Conservation (phyloP, 1,140 invertebrate species). For the Zophobas morio region DNA sequence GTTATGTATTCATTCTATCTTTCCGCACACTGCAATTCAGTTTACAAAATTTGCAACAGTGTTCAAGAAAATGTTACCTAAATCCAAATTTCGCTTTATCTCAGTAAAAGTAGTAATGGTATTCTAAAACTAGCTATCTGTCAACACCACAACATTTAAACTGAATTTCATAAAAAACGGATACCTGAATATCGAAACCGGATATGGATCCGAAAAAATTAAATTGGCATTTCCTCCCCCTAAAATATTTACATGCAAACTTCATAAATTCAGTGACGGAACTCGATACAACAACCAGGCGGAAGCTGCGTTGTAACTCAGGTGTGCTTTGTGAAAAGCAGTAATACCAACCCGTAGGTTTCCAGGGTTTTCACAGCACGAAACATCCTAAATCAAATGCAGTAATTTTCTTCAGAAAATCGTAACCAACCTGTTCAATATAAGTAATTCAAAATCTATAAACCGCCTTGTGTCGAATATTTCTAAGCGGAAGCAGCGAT, state of each 20-base stretch:
- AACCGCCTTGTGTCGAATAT: slow-evolving; percentile 12
- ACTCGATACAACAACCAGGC: slow-evolving; percentile 18
- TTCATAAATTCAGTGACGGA: slow-evolving; percentile 29
- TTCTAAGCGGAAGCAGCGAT: slow-evolving; percentile 35
- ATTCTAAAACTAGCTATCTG: no score
- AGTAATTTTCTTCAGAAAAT: slow-evolving; percentile 33
- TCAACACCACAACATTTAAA: no score
- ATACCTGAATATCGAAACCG: slow-evolving; percentile 6
- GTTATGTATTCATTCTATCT: slow-evolving; percentile 11
- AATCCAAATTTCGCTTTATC: not conserved
- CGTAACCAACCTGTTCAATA: slow-evolving; percentile 18
- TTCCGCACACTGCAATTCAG: not conserved
- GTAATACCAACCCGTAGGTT: not conserved
- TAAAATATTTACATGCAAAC: slow-evolving; percentile 38
- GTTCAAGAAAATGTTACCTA: not conserved
- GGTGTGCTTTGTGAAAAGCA: slow-evolving; percentile 7
- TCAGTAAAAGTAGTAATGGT: not conserved
- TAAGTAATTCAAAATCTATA: slow-evolving; percentile 41
- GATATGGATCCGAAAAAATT: slow-evolving; percentile 18
- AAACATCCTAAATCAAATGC: slow-evolving; percentile 29
- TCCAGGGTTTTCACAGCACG: no score
- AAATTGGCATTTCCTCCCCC: slow-evolving; percentile 16
- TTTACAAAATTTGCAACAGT: not conserved
- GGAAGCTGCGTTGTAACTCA: slow-evolving; percentile 18
- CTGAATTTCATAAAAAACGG: not conserved